Conservation (phyloP, 2,113 vertebrate genomes). For the Heterochromis multidens region DNA sequence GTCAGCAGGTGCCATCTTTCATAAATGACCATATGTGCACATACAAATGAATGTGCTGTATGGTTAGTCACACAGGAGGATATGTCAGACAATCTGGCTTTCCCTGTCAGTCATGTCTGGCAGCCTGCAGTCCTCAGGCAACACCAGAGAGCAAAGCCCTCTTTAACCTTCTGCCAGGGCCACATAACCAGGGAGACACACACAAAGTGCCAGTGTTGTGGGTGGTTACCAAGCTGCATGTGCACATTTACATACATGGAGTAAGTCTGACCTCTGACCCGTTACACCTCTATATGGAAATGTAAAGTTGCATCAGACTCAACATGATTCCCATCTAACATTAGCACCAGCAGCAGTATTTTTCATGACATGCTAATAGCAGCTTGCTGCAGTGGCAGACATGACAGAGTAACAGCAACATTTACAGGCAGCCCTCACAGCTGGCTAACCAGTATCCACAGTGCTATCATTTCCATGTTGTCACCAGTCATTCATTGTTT, state of each 20-base stretch:
- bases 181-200: background rate
- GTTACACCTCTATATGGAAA: background rate
- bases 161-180: background rate
- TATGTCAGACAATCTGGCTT: background rate
- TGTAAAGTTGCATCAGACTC: background rate
- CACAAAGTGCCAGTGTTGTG: background rate
- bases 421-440: slow-evolving; percentile 27
- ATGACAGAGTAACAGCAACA: slow-evolving; percentile 6
- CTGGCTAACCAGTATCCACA: slow-evolving; percentile 42
- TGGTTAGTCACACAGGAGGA: background rate
- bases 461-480: slow-evolving; percentile 48
- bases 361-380: slow-evolving; percentile 22
- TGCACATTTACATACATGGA: background rate
- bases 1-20: background rate
- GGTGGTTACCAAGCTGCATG: background rate
- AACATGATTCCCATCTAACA: background rate
- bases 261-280: background rate
- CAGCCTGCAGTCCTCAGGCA: background rate
- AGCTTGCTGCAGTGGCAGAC: slow-evolving; percentile 5
- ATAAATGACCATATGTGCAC: background rate
- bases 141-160: background rate
- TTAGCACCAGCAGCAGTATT: slow-evolving; percentile 4
- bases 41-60: background rate
- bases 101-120: background rate
- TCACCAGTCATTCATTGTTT: slow-evolving; percentile 61